Evolutionary conservation across 1,140 invertebrate species (phyloP), one percentile per base, ranked within the genome.

Genomic region (Acromyrmex charruanus): DNA sequence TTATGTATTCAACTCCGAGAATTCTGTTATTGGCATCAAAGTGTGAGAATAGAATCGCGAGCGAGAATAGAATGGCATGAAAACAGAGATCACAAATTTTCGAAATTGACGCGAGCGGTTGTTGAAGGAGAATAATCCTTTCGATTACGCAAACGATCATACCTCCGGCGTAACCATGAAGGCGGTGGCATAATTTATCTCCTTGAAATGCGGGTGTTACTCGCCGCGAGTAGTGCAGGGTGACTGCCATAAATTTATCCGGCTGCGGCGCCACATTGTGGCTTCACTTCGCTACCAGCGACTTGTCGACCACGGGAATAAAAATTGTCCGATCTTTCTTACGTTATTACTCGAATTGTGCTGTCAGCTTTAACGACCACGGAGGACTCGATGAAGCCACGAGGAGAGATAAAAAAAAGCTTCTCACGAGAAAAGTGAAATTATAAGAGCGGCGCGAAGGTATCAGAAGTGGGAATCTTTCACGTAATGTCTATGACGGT

Each of bases 281-380:
- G 39, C 51, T 44, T 35, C 25, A 58, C 35, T 65, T 10, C 39
- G 77, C 44, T 53, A 18, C 59, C 39, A 25, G 65, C 82, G 82
- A 39, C 72, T 77, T 77, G 21, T 25, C 59, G 51, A 21, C 74
- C 51, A 9, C 51, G 74, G 31, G 82, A 44, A 85, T 85, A 85
- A 85, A 85, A 85, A 85, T 85, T 79, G 82, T 85, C 59, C 82
- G 74, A 85, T 79, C 51, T 66, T 68, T 79, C 74, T 85, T 68
- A 44, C 72, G 82, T 84, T 84, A 84, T 84, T 75, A 63, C 55
- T 25, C 61, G 85, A 86, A 90, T 87, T 79, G 80, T 87, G 53
- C 77, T 85, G 86, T 89, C 89, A 65, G 68, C 89, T 90, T 90
- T 90, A 90, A 89, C 86, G 86, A 88, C 72, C 68, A 58, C 35